These are phyloP conservation scores for Brachypalpus laphriformis DNA, from an alignment of 2,888 invertebrate genomes.

Conservation along the genomic window DNA sequence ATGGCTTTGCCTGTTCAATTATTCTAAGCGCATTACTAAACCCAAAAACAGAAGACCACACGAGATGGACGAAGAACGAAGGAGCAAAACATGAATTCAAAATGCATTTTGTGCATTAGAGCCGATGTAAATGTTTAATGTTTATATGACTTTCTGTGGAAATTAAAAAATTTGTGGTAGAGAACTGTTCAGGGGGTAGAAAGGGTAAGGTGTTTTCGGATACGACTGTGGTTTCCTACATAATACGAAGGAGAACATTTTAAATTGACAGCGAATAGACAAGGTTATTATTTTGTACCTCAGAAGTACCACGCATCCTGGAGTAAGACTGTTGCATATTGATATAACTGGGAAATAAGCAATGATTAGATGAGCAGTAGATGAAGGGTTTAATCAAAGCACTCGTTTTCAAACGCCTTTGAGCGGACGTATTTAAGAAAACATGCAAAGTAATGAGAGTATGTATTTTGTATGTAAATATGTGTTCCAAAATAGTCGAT, in stretches of 20 bases:
- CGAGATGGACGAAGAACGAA: background rate
- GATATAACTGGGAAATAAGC: no score
- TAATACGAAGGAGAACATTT: background rate
- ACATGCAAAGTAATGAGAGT: no score
- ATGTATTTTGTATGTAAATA: no score
- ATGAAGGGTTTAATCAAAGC: no score
- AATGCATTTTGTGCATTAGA: conserved; percentile 12
- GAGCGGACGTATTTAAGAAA: no score
- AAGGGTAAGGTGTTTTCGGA: background rate
- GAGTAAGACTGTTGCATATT: no score
- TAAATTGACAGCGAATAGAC: conserved; percentile 12
- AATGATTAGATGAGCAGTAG: no score
- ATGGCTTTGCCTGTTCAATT: conserved; percentile 17
- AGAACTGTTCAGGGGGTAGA: background rate
- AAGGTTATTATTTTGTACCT: background rate
- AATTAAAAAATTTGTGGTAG: background rate
- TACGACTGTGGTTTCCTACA: background rate
- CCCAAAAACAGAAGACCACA: background rate
- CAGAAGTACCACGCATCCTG: no score
- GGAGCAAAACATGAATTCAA: background rate
- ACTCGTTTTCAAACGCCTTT: no score
- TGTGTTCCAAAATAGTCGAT: no score
- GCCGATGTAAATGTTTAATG: background rate
- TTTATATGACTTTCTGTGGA: background rate
- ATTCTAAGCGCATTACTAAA: conserved; percentile 6